Evolutionary conservation across 2,113 vertebrate genomes (phyloP).

Genomic region (Antechinus stuartii): DNA sequence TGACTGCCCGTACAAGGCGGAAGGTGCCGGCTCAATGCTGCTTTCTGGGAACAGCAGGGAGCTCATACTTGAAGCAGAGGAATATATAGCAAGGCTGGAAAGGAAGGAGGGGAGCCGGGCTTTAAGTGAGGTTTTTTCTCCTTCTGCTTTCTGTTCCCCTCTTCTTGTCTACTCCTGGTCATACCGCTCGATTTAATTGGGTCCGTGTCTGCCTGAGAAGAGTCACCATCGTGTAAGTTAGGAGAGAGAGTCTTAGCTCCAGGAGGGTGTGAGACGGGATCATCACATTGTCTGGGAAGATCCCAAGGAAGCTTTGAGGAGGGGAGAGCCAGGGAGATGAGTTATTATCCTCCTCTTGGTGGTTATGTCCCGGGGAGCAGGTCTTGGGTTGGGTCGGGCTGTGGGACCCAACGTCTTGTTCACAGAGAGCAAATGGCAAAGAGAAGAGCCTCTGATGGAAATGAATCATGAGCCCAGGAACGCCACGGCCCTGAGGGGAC

Average conservation of each 20-base stretch:
- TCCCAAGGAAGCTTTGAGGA: neutral
- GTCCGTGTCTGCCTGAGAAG: slow-evolving; percentile 1
- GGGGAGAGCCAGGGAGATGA: neutral
- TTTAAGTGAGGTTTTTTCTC: neutral
- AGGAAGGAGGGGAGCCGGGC: neutral
- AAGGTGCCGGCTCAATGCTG: neutral
- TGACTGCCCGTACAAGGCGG: neutral
- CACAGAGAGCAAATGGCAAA: neutral
- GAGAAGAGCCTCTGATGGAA: neutral
- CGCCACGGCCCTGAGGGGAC: neutral
- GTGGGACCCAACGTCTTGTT: neutral
- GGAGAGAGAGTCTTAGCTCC: neutral
- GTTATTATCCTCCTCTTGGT: neutral
- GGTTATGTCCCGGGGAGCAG: neutral
- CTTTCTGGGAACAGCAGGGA: neutral
- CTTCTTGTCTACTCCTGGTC: neutral
- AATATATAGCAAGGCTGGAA: neutral
- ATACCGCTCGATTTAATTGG: neutral
- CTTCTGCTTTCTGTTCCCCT: neutral
- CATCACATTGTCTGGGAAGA: neutral
- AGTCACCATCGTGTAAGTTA: neutral
- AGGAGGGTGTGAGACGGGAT: neutral
- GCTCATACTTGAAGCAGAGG: neutral
- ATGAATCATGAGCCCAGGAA: neutral
- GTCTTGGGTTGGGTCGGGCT: neutral